Evolutionary conservation across 2,113 vertebrate genomes (phyloP).

Genomic region (Halichoerus grypus): DNA sequence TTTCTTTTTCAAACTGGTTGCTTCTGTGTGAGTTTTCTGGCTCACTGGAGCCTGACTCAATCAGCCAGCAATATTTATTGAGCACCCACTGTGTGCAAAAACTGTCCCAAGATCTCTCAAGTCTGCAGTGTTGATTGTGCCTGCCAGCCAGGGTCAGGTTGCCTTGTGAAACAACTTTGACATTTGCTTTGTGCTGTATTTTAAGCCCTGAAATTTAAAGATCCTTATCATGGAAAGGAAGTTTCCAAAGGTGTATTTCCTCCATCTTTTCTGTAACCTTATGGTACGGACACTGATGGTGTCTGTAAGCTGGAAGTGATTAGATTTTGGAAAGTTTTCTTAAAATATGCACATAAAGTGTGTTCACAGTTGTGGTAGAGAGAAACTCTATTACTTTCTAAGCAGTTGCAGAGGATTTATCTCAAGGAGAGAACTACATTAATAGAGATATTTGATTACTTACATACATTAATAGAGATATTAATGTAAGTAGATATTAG

Average conservation of each 20-base stretch:
- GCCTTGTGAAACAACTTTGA: not conserved
- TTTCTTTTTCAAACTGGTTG: not conserved
- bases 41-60: not conserved
- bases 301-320: not conserved
- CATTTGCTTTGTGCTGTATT: not conserved
- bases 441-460: not conserved
- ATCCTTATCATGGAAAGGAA: not conserved
- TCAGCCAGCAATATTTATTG: not conserved
- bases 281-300: not conserved
- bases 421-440: conserved; percentile 35
- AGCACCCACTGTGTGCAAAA: not conserved
- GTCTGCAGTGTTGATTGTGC: not conserved
- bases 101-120: not conserved
- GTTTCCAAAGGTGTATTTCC: not conserved
- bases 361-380: not conserved
- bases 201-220: not conserved
- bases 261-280: not conserved
- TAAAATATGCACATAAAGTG: not conserved
- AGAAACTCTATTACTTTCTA: not conserved
- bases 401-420: not conserved
- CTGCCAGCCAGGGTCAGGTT: not conserved
- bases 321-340: not conserved
- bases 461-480: no score
- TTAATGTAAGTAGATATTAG: no score
- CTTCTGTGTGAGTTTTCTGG: not conserved